Evolutionary conservation across 2,797 vertebrate species (phyloP).

Genomic region (Aplochiton taeniatus): DNA sequence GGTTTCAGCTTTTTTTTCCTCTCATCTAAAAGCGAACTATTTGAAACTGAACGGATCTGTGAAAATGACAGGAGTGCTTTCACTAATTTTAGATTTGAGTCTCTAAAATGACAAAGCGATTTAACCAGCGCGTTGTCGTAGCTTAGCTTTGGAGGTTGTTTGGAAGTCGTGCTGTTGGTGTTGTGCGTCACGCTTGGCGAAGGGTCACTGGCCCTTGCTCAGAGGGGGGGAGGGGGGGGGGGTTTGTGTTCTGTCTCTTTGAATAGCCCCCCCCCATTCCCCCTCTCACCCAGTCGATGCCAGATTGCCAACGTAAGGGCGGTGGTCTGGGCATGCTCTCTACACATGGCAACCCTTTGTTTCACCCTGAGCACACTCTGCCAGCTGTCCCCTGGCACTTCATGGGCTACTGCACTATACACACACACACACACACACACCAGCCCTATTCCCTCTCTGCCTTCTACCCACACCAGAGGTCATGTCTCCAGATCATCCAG

Average conservation of each 20-base stretch:
- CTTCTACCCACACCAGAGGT: background rate
- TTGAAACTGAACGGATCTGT: no score
- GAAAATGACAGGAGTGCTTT: no score
- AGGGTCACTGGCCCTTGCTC: constrained; percentile 9
- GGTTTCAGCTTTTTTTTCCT: no score
- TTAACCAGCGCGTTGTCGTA: constrained; percentile 2
- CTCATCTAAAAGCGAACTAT: no score
- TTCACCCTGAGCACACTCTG: constrained; percentile 35
- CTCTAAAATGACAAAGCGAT: no score
- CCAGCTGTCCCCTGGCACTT: constrained; percentile 34
- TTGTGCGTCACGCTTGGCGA: constrained; percentile 7
- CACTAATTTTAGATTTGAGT: no score
- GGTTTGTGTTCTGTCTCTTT: constrained; percentile 35
- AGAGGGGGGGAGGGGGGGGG: no score
- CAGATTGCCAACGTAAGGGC: constrained; percentile 55
- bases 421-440: background rate
- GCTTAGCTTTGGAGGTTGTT: constrained; percentile 15
- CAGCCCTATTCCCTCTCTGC: background rate
- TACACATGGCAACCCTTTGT: constrained; percentile 44
- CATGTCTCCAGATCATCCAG: background rate
- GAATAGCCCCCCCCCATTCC: constrained; percentile 36
- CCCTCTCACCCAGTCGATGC: constrained; percentile 43
- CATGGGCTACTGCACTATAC: background rate
- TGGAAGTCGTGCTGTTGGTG: constrained; percentile 13
- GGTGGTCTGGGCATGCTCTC: constrained; percentile 47